Evolutionary conservation across 92 coral and sea anemone species (phyloP).

Genomic region (Plumapathes pennacea): DNA sequence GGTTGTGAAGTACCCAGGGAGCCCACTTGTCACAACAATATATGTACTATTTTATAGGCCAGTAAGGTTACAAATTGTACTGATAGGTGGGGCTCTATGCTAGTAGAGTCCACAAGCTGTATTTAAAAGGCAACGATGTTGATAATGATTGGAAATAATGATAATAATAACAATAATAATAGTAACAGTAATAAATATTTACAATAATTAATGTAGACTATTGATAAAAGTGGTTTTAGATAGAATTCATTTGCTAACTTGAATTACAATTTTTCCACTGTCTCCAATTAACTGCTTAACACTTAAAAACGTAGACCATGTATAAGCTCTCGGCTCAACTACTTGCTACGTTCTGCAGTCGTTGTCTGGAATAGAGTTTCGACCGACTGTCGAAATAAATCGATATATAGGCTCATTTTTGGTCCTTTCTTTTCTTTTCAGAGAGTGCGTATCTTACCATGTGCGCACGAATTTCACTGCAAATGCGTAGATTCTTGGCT

Average conservation of each 20-base stretch:
- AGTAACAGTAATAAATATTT: not conserved
- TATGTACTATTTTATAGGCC: not conserved
- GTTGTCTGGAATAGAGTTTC: too few species aligned
- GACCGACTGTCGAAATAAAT: not conserved
- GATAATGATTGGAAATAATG: not conserved
- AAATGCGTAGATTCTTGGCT: slow-evolving; percentile 58
- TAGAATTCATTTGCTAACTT: too few species aligned
- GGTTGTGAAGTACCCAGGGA: not conserved
- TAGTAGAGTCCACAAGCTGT: not conserved
- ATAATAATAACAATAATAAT: not conserved
- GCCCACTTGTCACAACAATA: not conserved
- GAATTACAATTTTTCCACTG: too few species aligned
- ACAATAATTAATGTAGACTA: too few species aligned
- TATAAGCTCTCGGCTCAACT: too few species aligned
- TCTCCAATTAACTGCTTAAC: too few species aligned
- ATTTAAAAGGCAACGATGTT: not conserved
- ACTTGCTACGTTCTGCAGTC: too few species aligned
- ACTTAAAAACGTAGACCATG: too few species aligned
- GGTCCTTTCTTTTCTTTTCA: not conserved
- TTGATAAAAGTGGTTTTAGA: too few species aligned
- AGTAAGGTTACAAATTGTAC: not conserved
- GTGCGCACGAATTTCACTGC: slow-evolving; percentile 63
- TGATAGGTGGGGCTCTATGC: not conserved
- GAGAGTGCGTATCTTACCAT: slow-evolving; percentile 51
- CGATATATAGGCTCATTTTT: not conserved